Evolutionary conservation across 1,140 invertebrate species (phyloP).

Genomic region (Archegozetes longisetosus): DNA sequence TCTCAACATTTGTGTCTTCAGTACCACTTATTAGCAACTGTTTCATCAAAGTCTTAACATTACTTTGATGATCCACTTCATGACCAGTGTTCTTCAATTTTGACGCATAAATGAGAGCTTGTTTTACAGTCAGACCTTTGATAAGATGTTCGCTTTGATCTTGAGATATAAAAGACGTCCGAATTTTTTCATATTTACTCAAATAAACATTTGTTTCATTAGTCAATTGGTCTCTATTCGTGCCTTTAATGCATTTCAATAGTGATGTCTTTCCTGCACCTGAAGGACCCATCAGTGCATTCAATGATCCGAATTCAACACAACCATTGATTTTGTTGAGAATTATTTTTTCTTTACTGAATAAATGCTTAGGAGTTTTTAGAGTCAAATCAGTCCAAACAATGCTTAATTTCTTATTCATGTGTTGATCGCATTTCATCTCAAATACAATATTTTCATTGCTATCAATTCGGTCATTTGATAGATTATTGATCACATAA

Average conservation of each 20-base stretch:
- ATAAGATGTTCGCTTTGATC: background rate
- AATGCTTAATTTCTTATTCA: background rate
- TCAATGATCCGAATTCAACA: constrained; percentile 26
- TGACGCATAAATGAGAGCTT: background rate
- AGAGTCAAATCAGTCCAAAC: background rate
- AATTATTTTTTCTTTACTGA: no score
- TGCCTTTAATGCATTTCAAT: background rate
- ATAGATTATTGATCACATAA: no score
- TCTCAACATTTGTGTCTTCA: background rate
- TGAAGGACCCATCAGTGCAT: no score
- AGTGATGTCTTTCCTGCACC: constrained; percentile 3
- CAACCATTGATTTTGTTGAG: constrained; percentile 23
- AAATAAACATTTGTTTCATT: constrained; percentile 1
- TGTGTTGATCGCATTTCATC: no score
- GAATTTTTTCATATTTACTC: background rate
- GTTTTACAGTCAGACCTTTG: background rate
- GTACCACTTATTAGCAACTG: background rate
- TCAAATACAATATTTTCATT: no score
- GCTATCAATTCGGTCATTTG: no score
- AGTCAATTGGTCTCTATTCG: background rate
- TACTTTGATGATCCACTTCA: background rate
- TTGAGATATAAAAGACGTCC: constrained; percentile 3
- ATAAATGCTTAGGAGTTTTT: no score
- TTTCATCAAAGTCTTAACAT: background rate
- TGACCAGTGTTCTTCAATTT: background rate